Percentiles rank a stretch among this genome's conserved stretches.
These are phyloP conservation scores for Erebia epiphron DNA, from an alignment of 2,888 invertebrate species.

Conservation along the genomic window DNA sequence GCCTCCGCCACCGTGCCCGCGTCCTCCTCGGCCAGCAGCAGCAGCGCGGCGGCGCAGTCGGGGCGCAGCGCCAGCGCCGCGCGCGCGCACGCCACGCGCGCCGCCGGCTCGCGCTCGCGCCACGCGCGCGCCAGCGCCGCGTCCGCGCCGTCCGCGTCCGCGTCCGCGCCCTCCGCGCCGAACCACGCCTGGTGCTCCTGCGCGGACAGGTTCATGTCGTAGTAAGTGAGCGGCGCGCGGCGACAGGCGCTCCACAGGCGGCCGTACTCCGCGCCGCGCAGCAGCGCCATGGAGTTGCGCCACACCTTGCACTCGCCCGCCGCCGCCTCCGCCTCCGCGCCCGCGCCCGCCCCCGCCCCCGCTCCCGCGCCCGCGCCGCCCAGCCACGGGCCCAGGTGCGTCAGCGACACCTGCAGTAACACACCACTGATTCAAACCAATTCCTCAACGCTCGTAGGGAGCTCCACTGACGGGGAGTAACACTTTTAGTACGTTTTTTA, in stretches of 20 bases:
- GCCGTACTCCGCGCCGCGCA: slow-evolving; percentile 98
- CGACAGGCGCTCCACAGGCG: slow-evolving; percentile 95
- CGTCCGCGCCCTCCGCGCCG: slow-evolving; percentile 47
- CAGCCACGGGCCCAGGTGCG: slow-evolving; percentile 96
- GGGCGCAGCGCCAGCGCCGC: slow-evolving; percentile 88
- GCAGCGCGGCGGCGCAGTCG: slow-evolving; percentile 97
- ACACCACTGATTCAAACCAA: not conserved
- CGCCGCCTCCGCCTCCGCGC: slow-evolving; percentile 92
- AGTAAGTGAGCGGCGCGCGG: slow-evolving; percentile 97
- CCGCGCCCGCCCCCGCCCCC: slow-evolving; percentile 92
- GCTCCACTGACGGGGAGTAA: no score
- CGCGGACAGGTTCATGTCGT: slow-evolving; percentile 99
- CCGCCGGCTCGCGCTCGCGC: slow-evolving; percentile 96
- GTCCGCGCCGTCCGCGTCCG: slow-evolving; percentile 52
- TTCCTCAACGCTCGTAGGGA: no score
- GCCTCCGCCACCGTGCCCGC: slow-evolving; percentile 94
- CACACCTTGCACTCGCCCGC: slow-evolving; percentile 93
- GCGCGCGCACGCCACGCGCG: slow-evolving; percentile 83
- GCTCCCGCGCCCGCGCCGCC: slow-evolving; percentile 93
- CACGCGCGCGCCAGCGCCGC: slow-evolving; percentile 95
- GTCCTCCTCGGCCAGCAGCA: slow-evolving; percentile 98
- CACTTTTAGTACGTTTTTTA: no score
- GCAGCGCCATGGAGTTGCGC: slow-evolving; percentile 97
- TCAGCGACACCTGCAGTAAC: slow-evolving; percentile 88
- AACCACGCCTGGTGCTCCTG: slow-evolving; percentile 91